Conservation (phyloP, 2,113 vertebrate genomes). For the Lepus timidus region DNA sequence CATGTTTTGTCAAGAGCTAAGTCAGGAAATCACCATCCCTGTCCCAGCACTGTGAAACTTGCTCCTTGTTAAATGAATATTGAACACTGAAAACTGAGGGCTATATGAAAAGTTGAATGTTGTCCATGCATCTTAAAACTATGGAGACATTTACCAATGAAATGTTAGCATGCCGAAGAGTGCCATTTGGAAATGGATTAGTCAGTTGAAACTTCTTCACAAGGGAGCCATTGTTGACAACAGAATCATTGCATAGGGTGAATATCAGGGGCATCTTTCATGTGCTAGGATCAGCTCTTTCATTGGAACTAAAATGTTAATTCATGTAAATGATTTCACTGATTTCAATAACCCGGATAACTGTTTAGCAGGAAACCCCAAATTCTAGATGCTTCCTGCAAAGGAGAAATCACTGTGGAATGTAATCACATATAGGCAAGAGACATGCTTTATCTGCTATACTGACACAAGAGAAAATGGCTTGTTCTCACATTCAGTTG, state of each 20-base stretch:
- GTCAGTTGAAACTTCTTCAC: neutral
- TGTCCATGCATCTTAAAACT: conserved; percentile 25
- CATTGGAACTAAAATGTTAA: conserved; percentile 36
- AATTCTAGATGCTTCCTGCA: neutral
- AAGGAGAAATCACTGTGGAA: conserved; percentile 47
- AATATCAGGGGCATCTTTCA: neutral
- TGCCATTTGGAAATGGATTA: neutral
- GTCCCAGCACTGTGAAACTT: neutral
- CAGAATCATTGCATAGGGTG: neutral
- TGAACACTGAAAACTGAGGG: neutral
- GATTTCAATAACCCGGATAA: conserved; percentile 44
- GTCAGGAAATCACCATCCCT: neutral
- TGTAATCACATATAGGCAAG: neutral
- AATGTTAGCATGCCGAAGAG: neutral
- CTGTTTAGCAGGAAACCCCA: neutral
- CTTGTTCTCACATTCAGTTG: neutral
- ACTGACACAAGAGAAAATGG: neutral
- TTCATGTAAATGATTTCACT: conserved; percentile 28
- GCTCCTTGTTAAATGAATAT: conserved; percentile 5
- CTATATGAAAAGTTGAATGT: neutral
- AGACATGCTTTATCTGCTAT: neutral
- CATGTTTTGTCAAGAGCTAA: conserved; percentile 52
- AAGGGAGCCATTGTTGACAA: neutral
- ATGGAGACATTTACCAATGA: neutral
- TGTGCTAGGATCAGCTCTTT: conserved; percentile 17